Evolutionary conservation across 2,888 invertebrate genomes (phyloP).

Genomic region (Eutolmus rufibarbis): DNA sequence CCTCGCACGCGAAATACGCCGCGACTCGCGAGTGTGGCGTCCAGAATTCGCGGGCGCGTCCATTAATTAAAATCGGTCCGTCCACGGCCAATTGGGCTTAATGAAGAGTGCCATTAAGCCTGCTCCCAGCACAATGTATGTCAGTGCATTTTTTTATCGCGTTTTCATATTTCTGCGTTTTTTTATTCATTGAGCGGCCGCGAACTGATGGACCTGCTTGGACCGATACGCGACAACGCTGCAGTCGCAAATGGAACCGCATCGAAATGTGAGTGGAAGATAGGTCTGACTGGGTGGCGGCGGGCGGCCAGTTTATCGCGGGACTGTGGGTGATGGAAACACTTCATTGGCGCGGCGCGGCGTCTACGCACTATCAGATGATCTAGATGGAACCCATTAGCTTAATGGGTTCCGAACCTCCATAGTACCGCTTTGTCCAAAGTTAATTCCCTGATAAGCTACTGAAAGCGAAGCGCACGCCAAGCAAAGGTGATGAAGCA

Average conservation of each 20-base stretch:
- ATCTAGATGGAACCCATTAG: background rate
- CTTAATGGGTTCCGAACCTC: background rate
- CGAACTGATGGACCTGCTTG: background rate
- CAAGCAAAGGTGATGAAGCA: background rate
- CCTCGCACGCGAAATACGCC: background rate
- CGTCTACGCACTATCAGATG: background rate
- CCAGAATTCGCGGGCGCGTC: background rate
- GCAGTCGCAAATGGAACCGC: background rate
- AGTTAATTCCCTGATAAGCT: background rate
- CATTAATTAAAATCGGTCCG: conserved; percentile 14
- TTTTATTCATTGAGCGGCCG: background rate
- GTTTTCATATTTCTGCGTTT: background rate
- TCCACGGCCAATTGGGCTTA: conserved; percentile 1
- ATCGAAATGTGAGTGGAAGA: background rate
- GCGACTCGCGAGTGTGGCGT: background rate
- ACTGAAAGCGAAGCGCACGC: background rate
- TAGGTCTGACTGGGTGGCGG: background rate
- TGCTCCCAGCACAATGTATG: background rate
- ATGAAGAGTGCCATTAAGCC: conserved; percentile 12
- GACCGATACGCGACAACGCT: background rate
- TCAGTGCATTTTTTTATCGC: background rate
- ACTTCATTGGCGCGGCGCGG: background rate
- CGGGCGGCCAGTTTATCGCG: background rate
- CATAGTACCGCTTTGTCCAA: background rate
- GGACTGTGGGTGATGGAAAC: background rate